A percentile compares a stretch with the other conserved stretches of the same genome.
phyloP scores from a whole-genome alignment of 2,113 vertebrate species.

The Polyodon spathula region DNA sequence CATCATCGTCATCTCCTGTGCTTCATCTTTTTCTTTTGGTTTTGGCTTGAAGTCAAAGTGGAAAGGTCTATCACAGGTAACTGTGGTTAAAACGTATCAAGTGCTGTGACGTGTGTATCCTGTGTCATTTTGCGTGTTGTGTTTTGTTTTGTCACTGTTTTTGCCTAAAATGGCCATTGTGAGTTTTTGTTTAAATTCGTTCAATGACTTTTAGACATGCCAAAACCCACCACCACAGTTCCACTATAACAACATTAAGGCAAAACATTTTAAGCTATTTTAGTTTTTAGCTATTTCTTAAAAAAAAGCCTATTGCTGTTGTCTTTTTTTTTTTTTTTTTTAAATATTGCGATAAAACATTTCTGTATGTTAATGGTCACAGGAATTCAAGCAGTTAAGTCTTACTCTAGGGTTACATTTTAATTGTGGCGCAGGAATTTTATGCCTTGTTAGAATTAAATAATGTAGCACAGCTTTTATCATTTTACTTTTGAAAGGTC shows the following conservation, averaged over 20 bases:
- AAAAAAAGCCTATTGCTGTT: no score
- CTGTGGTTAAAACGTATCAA: constrained; percentile 19
- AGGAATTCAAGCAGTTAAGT: background rate
- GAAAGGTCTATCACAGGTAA: constrained; percentile 75
- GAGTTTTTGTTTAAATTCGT: background rate
- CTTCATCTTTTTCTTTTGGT: constrained; percentile 40
- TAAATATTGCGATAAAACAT: background rate
- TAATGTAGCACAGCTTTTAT: no score
- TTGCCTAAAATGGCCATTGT: constrained; percentile 8
- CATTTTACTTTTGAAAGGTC: no score
- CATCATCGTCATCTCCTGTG: constrained; percentile 30
- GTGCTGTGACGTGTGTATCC: constrained; percentile 38
- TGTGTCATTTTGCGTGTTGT: constrained; percentile 38
- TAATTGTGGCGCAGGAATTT: no score
- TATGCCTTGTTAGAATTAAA: no score
- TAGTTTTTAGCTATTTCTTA: no score
- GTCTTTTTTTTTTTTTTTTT: no score
- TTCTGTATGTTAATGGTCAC: background rate
- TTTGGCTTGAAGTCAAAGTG: constrained; percentile 68
- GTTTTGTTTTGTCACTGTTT: constrained; percentile 27
- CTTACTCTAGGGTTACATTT: no score
- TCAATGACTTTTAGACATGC: constrained; percentile 4
- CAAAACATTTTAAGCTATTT: no score
- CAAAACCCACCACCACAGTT: constrained; percentile 3
- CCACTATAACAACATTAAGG: background rate